Evolutionary conservation across 2,113 vertebrate genomes (phyloP), one percentile per base, ranked within the genome.

Genomic region (Epinephelus cyanopodus): DNA sequence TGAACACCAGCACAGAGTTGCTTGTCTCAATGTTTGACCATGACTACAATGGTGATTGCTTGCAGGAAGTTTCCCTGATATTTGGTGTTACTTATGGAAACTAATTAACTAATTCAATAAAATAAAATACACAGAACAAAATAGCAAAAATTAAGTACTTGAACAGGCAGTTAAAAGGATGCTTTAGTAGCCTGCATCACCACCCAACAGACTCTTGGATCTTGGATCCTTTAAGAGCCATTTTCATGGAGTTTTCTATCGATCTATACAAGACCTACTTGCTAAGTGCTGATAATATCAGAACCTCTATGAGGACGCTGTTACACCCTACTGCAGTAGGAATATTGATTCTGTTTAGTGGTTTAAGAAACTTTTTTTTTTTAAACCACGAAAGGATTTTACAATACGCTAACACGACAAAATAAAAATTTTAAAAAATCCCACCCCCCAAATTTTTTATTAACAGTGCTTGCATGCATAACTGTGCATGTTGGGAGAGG

Each of bases 401-500:
- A 66, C 42, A 86, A 84, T 23, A 77, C 29, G 61, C 54, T 82
- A 69, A 77, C 29, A 64, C 54, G 80, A 72, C 66, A 50, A n/a
- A 65, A 77, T 62, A 81, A 45, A 71, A 50, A 70, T 39, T 15
- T 71, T 74, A 54, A 75, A 73, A 71, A 56, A 60, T 65, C 47
- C 6, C 27, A n/a, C n/a, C 77, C 62, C 5, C 12, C 76, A 37
- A 82, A 29, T 13, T 29, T 29, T 29, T 29, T 1, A 65, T 70
- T 23, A 86, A 85, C 81, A 88, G 82, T 85, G 82, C 87, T 85
- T 87, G 87, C 88, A 90, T 91, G 85, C 85, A 71, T 80, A 83
- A 71, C 79, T 86, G 89, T 86, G 87, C 67, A 83, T 70, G 73
- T 69, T 64, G 61, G 57, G 62, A 33, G 52, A 68, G 42, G 86